Conservation (phyloP, 1,140 invertebrate genomes). For the Leptestheria dahalacensis region DNA sequence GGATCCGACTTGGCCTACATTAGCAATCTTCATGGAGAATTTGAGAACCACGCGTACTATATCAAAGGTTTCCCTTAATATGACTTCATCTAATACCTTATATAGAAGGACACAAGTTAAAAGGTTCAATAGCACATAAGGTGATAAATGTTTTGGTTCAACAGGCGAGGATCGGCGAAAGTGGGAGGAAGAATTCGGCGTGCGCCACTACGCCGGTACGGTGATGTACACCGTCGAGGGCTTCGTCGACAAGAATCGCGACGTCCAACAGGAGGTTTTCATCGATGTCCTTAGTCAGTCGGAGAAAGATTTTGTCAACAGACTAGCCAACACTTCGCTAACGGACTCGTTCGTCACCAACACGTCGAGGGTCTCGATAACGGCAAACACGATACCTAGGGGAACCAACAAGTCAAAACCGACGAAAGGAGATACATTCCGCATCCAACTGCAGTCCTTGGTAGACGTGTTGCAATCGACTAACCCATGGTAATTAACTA, state of each 20-base stretch:
- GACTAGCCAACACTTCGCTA: slow-evolving; percentile 34
- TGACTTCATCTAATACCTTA: no score
- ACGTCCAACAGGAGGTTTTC: slow-evolving; percentile 86
- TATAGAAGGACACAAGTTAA: no score
- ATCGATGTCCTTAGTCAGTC: slow-evolving; percentile 82
- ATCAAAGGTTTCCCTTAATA: slow-evolving; percentile 43
- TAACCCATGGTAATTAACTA: slow-evolving; percentile 60
- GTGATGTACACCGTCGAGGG: slow-evolving; percentile 83
- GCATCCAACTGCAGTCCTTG: slow-evolving; percentile 74
- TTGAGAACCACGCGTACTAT: slow-evolving; percentile 69
- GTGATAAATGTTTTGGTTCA: neutral
- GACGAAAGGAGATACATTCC: slow-evolving; percentile 83
- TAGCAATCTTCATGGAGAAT: slow-evolving; percentile 76
- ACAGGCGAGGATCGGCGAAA: slow-evolving; percentile 54
- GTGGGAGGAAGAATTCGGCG: slow-evolving; percentile 83
- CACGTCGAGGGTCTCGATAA: neutral
- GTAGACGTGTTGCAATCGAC: slow-evolving; percentile 82
- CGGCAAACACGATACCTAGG: slow-evolving; percentile 48
- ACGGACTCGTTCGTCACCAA: neutral
- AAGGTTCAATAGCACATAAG: no score
- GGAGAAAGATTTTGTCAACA: slow-evolving; percentile 69
- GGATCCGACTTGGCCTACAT: slow-evolving; percentile 61
- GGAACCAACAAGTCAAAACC: slow-evolving; percentile 81
- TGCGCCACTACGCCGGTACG: slow-evolving; percentile 85
- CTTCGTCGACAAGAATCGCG: slow-evolving; percentile 94